phyloP scores from a whole-genome alignment of 1,140 invertebrate species.

The Drosophila novamexicana region DNA sequence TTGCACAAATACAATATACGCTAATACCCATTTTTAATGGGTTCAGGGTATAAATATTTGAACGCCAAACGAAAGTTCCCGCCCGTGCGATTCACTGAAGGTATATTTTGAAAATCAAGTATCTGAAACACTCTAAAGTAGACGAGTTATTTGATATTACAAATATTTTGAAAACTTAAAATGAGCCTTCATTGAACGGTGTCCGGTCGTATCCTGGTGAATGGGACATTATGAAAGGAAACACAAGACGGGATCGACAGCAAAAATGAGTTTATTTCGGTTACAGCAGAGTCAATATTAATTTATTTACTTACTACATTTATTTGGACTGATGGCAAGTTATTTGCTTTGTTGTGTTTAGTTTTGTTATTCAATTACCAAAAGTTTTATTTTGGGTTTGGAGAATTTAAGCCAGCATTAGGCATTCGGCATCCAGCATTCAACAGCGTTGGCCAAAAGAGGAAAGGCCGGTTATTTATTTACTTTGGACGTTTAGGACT shows the following conservation, averaged over 20 bases:
- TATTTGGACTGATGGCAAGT: constrained; percentile 49
- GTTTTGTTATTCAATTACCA: constrained; percentile 69
- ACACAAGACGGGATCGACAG: constrained; percentile 2
- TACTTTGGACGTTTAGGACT: constrained; percentile 56
- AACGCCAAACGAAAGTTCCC: no score
- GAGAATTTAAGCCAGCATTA: constrained; percentile 38
- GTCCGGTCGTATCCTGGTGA: no score
- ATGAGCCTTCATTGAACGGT: no score
- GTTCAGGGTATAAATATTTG: no score
- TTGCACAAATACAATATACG: no score
- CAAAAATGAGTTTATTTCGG: constrained; percentile 8
- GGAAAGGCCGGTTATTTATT: constrained; percentile 58
- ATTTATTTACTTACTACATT: constrained; percentile 57
- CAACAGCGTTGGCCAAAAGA: constrained; percentile 37
- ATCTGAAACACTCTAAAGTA: no score
- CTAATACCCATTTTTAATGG: no score
- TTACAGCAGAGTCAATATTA: constrained; percentile 5
- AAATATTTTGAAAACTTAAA: no score
- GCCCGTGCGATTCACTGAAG: no score
- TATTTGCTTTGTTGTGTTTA: constrained; percentile 60
- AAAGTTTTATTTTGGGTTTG: constrained; percentile 40
- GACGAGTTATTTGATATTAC: no score
- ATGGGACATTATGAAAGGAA: not conserved
- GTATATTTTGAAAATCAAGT: no score
- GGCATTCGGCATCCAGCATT: constrained; percentile 19